A percentile compares a stretch with the other conserved stretches of the same genome.
phyloP scores from a whole-genome alignment of 2,888 invertebrate species.

The Pseudanteris insignis region DNA sequence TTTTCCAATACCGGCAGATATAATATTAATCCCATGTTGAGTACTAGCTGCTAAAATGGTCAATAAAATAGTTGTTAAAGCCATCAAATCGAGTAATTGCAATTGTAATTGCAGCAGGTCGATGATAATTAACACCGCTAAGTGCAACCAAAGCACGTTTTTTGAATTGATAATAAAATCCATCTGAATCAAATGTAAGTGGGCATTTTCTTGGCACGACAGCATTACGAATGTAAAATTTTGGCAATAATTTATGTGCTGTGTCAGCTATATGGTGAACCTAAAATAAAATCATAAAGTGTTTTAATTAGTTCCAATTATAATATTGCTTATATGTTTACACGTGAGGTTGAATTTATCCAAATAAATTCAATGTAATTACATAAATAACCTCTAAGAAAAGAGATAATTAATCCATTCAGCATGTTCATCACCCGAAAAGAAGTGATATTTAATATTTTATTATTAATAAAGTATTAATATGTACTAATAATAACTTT shows the following conservation, averaged over 20 bases:
- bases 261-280: conserved; percentile 73
- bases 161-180: conserved; percentile 79
- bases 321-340: no score
- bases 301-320: no score
- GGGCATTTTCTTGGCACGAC: conserved; percentile 74
- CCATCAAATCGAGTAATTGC: conserved; percentile 55
- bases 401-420: no score
- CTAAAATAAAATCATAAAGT: conserved; percentile 43
- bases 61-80: conserved; percentile 41
- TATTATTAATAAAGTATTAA: no score
- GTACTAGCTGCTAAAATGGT: conserved; percentile 47
- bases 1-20: conserved; percentile 55
- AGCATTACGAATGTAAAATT: conserved; percentile 75
- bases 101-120: conserved; percentile 57
- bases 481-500: no score
- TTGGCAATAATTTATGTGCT: conserved; percentile 71
- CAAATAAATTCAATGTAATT: no score
- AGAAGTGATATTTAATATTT: no score
- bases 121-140: conserved; percentile 68
- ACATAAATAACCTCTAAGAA: no score
- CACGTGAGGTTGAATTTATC: no score
- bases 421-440: no score
- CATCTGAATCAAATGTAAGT: conserved; percentile 77
- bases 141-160: conserved; percentile 69
- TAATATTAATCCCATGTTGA: conserved; percentile 52